Evolutionary conservation across 2,113 vertebrate species (phyloP).

Genomic region (Barnardius zonarius): DNA sequence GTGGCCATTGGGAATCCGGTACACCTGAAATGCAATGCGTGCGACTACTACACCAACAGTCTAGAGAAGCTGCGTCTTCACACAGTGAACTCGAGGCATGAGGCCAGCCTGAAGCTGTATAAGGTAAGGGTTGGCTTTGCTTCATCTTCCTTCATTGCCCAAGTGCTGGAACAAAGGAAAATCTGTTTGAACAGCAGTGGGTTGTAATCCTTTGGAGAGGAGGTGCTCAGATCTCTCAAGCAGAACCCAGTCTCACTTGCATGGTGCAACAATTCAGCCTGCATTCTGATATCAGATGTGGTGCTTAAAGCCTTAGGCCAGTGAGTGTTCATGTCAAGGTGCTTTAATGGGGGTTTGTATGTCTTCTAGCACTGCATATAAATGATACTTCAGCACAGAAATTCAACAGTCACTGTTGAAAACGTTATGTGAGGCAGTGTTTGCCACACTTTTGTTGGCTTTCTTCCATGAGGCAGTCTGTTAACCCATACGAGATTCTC

Average conservation of each 20-base stretch:
- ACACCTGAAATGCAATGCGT: conserved; percentile 97
- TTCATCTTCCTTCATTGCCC: not conserved
- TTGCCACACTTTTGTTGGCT: not conserved
- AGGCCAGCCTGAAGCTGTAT: conserved; percentile 97
- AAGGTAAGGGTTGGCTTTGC: conserved; percentile 82
- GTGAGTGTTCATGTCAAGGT: fast-evolving
- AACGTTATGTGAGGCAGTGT: fast-evolving
- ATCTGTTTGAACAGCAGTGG: not conserved
- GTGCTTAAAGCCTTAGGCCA: not conserved
- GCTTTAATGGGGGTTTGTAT: not conserved
- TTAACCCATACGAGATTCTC: fast-evolving
- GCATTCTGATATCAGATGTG: fast-evolving
- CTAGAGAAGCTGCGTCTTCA: conserved; percentile 97
- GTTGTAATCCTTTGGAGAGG: not conserved
- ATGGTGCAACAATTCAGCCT: fast-evolving
- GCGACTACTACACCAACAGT: conserved; percentile 99
- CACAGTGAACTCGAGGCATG: conserved; percentile 93
- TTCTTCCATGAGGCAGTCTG: fast-evolving
- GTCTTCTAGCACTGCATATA: fast-evolving
- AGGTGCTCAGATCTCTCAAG: not conserved
- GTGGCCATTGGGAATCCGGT: conserved; percentile 97
- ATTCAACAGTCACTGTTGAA: fast-evolving
- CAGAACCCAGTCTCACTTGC: not conserved
- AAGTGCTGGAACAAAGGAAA: not conserved
- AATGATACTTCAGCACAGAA: not conserved